Conservation (phyloP, 2,888 invertebrate species). For the Encarsia formosa region DNA sequence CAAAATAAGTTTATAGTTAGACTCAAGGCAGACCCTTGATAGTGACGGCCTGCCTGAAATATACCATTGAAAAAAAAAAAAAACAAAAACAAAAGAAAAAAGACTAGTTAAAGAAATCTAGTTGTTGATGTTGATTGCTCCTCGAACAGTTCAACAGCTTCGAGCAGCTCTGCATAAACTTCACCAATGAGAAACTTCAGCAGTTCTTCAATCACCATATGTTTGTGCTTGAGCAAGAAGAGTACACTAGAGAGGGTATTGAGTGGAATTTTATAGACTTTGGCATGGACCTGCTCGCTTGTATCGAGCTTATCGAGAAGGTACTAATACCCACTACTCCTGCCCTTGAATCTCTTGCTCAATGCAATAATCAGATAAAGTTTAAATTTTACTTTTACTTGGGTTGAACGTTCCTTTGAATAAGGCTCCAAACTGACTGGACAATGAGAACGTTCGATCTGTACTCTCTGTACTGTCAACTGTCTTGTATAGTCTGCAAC, state of each 20-base stretch:
- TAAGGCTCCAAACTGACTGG: no score
- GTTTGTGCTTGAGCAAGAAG: constrained; percentile 97
- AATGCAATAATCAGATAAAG: no score
- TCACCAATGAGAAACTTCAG: constrained; percentile 96
- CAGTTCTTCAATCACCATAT: constrained; percentile 99
- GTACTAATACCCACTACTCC: no score
- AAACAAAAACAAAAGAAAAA: constrained; percentile 11
- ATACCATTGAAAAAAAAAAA: no score
- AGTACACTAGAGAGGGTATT: constrained; percentile 92
- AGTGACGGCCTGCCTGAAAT: constrained; percentile 7
- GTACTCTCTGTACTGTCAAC: no score
- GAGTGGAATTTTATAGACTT: constrained; percentile 96
- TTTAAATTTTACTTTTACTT: no score
- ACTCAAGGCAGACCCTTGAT: constrained; percentile 29
- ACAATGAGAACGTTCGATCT: no score
- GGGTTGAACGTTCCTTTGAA: no score
- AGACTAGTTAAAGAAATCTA: constrained; percentile 38
- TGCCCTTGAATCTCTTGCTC: no score
- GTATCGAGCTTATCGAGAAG: constrained; percentile 95
- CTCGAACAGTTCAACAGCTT: constrained; percentile 91
- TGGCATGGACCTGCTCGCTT: constrained; percentile 93
- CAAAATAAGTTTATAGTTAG: constrained; percentile 3
- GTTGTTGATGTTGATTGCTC: no score
- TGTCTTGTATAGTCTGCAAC: no score
- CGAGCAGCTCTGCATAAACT: constrained; percentile 98